A percentile compares a stretch with the other conserved stretches of the same genome.
These are phyloP conservation scores for Flabesymbios commensalis DNA, from an alignment of 2,888 invertebrate species.

Conservation along the genomic window DNA sequence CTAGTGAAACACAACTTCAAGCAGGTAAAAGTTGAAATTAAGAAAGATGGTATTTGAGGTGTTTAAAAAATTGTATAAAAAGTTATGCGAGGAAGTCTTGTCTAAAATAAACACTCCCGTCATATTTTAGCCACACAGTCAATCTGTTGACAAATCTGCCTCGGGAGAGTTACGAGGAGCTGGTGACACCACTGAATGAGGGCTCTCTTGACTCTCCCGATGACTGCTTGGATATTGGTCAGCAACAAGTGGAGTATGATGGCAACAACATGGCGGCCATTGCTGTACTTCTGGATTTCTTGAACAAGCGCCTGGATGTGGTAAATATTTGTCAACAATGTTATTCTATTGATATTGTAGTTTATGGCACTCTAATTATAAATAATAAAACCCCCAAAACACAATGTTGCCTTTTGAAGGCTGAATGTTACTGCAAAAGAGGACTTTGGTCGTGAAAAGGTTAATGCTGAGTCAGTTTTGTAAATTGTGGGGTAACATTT, in stretches of 20 bases:
- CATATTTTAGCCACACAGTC: constrained; percentile 79
- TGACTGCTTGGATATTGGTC: constrained; percentile 53
- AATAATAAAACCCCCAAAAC: not conserved
- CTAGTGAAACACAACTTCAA: too few relatives aligned
- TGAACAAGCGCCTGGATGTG: constrained; percentile 69
- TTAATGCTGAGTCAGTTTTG: too few relatives aligned
- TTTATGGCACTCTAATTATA: not conserved
- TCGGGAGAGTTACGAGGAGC: constrained; percentile 72
- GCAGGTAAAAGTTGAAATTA: too few relatives aligned
- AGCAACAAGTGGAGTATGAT: constrained; percentile 70
- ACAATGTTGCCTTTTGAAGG: not conserved
- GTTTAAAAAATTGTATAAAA: too few relatives aligned
- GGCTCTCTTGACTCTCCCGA: constrained; percentile 55
- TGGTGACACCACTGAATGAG: constrained; percentile 69
- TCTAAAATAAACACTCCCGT: too few relatives aligned
- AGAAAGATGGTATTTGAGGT: too few relatives aligned
- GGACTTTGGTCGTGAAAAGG: too few relatives aligned
- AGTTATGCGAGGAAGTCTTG: too few relatives aligned
- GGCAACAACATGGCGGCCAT: constrained; percentile 80
- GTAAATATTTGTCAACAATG: constrained; percentile 1
- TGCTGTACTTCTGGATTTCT: constrained; percentile 72
- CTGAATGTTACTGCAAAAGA: not conserved
- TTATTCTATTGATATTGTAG: not conserved
- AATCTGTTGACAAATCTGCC: constrained; percentile 86
- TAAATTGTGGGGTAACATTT: too few relatives aligned